Conservation (phyloP, 1,140 invertebrate species). For the Plectrocnemia conspersa region DNA sequence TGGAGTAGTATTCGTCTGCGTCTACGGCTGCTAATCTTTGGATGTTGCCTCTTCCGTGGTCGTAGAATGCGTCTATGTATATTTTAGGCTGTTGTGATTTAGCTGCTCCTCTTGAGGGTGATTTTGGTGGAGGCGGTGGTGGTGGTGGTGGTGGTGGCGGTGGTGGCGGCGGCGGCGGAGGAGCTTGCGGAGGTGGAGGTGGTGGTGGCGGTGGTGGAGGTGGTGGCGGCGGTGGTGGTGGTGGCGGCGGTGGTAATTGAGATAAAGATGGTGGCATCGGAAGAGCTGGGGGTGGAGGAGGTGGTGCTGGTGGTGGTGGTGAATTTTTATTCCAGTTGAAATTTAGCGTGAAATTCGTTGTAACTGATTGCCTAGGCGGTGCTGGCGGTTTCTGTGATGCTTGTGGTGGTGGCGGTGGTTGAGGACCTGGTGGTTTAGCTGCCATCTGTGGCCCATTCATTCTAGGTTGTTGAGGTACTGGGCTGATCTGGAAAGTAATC, state of each 20-base stretch:
- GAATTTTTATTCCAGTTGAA: conserved; percentile 34
- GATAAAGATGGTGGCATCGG: conserved; percentile 40
- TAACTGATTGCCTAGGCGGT: conserved; percentile 32
- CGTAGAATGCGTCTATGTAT: conserved; percentile 48
- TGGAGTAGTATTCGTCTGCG: conserved; percentile 37
- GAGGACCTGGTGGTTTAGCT: conserved; percentile 39
- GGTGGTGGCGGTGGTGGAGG: conserved; percentile 37
- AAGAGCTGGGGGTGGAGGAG: conserved; percentile 38
- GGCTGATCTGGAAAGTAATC: conserved; percentile 37
- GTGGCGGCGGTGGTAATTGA: conserved; percentile 37
- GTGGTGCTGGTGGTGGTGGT: conserved; percentile 30
- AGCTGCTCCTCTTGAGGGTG: conserved; percentile 38
- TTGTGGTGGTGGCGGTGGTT: conserved; percentile 36
- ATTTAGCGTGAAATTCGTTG: conserved; percentile 30
- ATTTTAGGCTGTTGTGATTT: conserved; percentile 42
- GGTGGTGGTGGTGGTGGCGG: conserved; percentile 30
- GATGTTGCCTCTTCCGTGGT: conserved; percentile 42
- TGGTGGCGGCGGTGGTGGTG: conserved; percentile 43
- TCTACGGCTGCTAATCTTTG: conserved; percentile 44
- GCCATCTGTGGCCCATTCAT: conserved; percentile 32
- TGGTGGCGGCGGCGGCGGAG: conserved; percentile 28
- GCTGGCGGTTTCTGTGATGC: conserved; percentile 40
- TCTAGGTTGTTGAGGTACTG: conserved; percentile 29
- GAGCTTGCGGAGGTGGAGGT: conserved; percentile 35
- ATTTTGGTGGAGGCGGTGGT: conserved; percentile 32